Evolutionary conservation across 2,888 invertebrate genomes (phyloP), one percentile per base, ranked within the genome.

Genomic region (Carpatolechia fugitivella): DNA sequence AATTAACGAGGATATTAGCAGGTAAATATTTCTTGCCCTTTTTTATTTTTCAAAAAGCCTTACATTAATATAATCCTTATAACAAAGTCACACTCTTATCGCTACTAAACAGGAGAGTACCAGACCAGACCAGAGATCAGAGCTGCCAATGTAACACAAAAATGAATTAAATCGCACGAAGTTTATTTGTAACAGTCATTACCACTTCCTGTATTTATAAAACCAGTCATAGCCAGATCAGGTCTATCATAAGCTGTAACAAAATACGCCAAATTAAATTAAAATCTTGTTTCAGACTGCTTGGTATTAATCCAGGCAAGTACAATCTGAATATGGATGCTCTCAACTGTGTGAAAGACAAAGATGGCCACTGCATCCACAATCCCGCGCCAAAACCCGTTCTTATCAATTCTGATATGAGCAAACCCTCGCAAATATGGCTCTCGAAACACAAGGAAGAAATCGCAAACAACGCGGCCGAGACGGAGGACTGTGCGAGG

Each of bases 291-390:
- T 80, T 50, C 72, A 90, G 89, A 55, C 72, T 88, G 66, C 77
- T 90, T 58, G 88, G 81, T 8, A 74, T 89, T 68, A 78, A 68
- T 51, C 80, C 89, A 24, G 89, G 89, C 13, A 80, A 83, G 60
- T 88, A 90, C 64, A 78, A 80, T 56, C 62, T 90, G 0, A 80
- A 87, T 56, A 74, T 85, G 52, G 82, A 84, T 24, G 86, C 85
- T 0, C 69, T 90, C 24, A 77, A 72, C 55, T 90, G 89, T 60
- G 76, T 81, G 1, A 87, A 85, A 66, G 82, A 86, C 59, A 76
- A 76, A 59, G 79, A 85, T 55, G 88, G 88, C 1, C 70, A 72
- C 63, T 90, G 89, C 60, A 61, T 74, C 38, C 89, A 90, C 62
- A 82, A 82, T 61, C 82, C 81, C 1, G 60, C 67, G 4, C 64